Base-by-base conservation (phyloP, 2,113 vertebrate species). In the Peromyscus maniculatus region DNA sequence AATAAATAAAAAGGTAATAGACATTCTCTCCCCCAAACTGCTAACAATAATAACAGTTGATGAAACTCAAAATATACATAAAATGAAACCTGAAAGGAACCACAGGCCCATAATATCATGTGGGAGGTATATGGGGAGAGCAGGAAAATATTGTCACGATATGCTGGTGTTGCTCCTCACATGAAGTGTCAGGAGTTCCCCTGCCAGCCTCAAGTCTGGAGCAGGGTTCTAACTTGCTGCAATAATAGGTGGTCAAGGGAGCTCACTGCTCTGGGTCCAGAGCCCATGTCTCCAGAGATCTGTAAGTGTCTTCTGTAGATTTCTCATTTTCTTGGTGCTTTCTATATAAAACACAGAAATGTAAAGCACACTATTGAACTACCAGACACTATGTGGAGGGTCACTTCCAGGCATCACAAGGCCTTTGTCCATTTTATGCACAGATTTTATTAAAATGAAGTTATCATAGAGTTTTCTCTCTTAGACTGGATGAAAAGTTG, bases 71-170 rank as follows among this genome's bases (percentile, higher is more conserved):
- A 80, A 95, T 26, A 43, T 17, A 59, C 26, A 12, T 83, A 75
- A 64, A 79, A 86, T 86, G 78, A 74, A 62, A 91, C 88, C 74
- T 94, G 28, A 52, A 89, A 67, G 64, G 74, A 91, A 78, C 12
- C 17, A 43, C 1, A 21, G 1, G n/a, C 39, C 62, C 57, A 39
- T 7, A 46, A 46, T 49, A 62, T 59, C 11, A 43, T 22, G 26
- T 67, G 0, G 28, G 3, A 75, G 7, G 28, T 49, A 12, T 43
- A 1, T 22, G 17, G 21, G 16, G 26, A 49, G 3, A 64, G 7
- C 26, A 7, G 26, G 52, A 46, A 82, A 93, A 33, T 87, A 21
- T 17, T 17, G 1, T 21, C 7, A 59, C 46, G 26, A 62, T 69
- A 55, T 67, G 22, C 17, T 6, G 0, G 24, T 55, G 36, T 24